These are phyloP conservation scores for Drosophila tristis DNA, from an alignment of 1,140 invertebrate species.

Conservation along the genomic window DNA sequence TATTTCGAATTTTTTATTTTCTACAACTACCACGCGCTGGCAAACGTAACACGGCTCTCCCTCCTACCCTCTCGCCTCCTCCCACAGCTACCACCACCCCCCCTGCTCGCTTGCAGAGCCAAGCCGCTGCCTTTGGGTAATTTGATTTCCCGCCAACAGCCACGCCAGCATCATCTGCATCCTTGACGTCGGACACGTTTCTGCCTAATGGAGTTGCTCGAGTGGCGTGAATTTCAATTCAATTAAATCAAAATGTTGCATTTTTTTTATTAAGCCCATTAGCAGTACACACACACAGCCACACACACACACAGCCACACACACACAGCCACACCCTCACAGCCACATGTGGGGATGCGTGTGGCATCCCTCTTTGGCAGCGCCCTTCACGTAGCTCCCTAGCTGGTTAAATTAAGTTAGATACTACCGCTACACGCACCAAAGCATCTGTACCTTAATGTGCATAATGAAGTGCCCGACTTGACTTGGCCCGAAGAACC, in stretches of 20 bases:
- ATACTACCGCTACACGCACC: constrained; percentile 28
- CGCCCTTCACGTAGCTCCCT: constrained; percentile 6
- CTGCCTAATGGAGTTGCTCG: constrained; percentile 82
- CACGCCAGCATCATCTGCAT: constrained; percentile 52
- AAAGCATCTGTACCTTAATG: constrained; percentile 58
- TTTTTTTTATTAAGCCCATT: constrained; percentile 82
- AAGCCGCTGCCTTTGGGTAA: constrained; percentile 45
- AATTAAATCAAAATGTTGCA: constrained; percentile 83
- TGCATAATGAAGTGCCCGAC: constrained; percentile 71
- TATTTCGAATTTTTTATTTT: constrained; percentile 49
- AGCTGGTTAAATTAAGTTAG: constrained; percentile 76
- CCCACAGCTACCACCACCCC: too few species aligned
- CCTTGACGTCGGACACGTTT: constrained; percentile 76
- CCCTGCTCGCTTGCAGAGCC: constrained; percentile 8
- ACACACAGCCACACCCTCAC: too few species aligned
- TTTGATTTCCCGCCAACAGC: constrained; percentile 62
- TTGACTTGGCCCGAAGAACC: constrained; percentile 35
- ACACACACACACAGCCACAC: too few species aligned
- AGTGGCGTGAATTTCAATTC: constrained; percentile 82
- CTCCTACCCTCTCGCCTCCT: neutral
- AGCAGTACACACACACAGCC: constrained; percentile 39
- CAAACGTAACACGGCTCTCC: neutral
- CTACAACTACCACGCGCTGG: constrained; percentile 21
- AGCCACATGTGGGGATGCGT: too few species aligned
- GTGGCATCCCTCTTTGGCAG: constrained; percentile 13